A percentile compares a stretch with the other conserved stretches of the same genome.
Evolutionary conservation across 53 echinoderm and acorn worm genomes (phyloP).

Genomic region (Mesocentrotus franciscanus): DNA sequence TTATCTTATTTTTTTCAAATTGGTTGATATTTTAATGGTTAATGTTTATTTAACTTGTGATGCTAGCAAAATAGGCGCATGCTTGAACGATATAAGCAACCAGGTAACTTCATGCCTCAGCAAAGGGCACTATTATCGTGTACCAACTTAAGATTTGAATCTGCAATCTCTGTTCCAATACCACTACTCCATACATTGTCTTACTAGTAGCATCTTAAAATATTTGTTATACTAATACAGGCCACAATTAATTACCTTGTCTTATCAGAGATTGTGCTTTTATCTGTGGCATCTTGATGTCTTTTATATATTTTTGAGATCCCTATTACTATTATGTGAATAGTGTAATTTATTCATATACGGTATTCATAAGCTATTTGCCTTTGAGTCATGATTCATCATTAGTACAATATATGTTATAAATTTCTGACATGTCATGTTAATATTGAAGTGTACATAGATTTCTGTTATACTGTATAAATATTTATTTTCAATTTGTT

Average conservation of each 20-base stretch:
- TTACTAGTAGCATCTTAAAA: neutral
- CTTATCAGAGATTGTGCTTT: too few relatives aligned
- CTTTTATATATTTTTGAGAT: neutral
- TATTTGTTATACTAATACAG: neutral
- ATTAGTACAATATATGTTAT: neutral
- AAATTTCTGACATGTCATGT: neutral
- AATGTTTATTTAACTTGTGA: neutral
- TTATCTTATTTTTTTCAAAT: neutral
- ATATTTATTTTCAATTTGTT: too few relatives aligned
- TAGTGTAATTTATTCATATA: neutral
- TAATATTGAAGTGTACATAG: neutral
- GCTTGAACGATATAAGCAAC: neutral
- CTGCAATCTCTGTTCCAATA: neutral
- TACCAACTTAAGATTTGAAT: neutral
- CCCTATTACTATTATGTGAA: conserved; percentile 14
- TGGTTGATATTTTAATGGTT: neutral
- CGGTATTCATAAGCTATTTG: neutral
- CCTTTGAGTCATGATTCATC: neutral
- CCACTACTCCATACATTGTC: neutral
- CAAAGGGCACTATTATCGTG: neutral
- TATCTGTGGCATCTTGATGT: neutral
- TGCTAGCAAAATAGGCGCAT: neutral
- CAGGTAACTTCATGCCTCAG: neutral
- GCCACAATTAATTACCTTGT: neutral
- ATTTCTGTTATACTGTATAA: neutral